Evolutionary conservation across 2,113 vertebrate species (phyloP), one percentile per base, ranked within the genome.

Genomic region (Psettodes erumei): DNA sequence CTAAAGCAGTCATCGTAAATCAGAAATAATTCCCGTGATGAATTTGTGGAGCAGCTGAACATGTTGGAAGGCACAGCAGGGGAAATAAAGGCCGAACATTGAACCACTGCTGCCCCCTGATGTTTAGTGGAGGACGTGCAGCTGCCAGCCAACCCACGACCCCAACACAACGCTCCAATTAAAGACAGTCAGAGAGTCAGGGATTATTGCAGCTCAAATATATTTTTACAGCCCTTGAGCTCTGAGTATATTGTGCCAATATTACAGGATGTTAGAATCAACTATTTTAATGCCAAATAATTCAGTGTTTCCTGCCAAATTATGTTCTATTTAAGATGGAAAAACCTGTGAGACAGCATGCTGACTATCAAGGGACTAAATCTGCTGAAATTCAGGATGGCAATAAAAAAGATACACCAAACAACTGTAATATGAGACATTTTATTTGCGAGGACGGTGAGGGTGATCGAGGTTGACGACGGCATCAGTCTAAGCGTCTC

Each of bases 21-120:
- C 51, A 60, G 27, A 47, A 56, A 59, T 5, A n/a, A 15, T 32
- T 50, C 18, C 28, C 33, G 25, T 60, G 54, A 63, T 77, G 40
- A 58, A n/a, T 45, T 59, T 58, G n/a, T 75, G 21, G 45, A 66
- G 11, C 2, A 37, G 21, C 33, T 38, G 18, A 25, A 60, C 35
- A 42, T 25, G 27, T 48, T 30, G 35, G 1, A 40, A 9, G 32
- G 38, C 2, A 42, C 6, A 58, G 21, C 3, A 43, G 42, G n/a
- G n/a, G n/a, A 47, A 40, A 37, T 33, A 27, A 18, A 42, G 9
- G 0, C 3, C 27, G 51, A 61, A 25, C 13, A 33, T 30, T 47
- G 40, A 65, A 56, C 33, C 84, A 60, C 23, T 62, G 23, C 79
- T 88, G 62, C 79, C 87, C 79, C 59, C 89, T 83, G 53, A 5